Base-by-base conservation (phyloP, 2,888 invertebrate species). In the Deilephila elpenor region DNA sequence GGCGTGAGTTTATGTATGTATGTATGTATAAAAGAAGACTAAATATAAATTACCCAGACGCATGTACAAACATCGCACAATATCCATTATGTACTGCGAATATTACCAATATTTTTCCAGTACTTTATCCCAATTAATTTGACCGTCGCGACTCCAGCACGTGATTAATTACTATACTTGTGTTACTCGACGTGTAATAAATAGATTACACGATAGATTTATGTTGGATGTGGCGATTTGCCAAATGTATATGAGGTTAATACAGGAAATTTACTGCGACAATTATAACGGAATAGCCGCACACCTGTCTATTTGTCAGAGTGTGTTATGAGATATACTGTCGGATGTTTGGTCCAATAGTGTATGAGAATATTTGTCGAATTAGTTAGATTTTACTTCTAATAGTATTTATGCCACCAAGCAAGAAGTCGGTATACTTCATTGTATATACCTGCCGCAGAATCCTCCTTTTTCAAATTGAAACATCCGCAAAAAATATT, bases 121-220 rank as follows among this genome's bases (percentile, higher is more conserved):
- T 25, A 51, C 44, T 67, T 51, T 17, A 17, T 51, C 29, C 25
- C 25, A 20, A 67, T 51, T 67, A 51, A 29, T 67, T 25, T 25
- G 25, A 67, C 25, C n/a, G 37, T 44, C 44, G 25, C 51, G 44
- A 25, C 20, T 51, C 51, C 44, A 44, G 44, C 56, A 19, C 6
- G 6, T 67, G 67, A 67, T 67, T 67, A 67, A 67, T 67, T 67
- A 64, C 51, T 17, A 29, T 17, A 25, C 11, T 20, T 67, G 8
- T 29, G 29, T 64, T 37, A 14, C 64, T 67, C 34, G 25, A 67
- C 25, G 17, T 67, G 25, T 51, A 67, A 67, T 51, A 67, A 67
- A 67, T 67, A 51, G 67, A 67, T 51, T 67, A 44, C 44, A 67
- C 67, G 67, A 67, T 64, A 64, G 64, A 64, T 67, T 67, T 67